These are phyloP conservation scores for Harpegnathos saltator DNA, from an alignment of 1,140 invertebrate genomes.

Conservation along the genomic window DNA sequence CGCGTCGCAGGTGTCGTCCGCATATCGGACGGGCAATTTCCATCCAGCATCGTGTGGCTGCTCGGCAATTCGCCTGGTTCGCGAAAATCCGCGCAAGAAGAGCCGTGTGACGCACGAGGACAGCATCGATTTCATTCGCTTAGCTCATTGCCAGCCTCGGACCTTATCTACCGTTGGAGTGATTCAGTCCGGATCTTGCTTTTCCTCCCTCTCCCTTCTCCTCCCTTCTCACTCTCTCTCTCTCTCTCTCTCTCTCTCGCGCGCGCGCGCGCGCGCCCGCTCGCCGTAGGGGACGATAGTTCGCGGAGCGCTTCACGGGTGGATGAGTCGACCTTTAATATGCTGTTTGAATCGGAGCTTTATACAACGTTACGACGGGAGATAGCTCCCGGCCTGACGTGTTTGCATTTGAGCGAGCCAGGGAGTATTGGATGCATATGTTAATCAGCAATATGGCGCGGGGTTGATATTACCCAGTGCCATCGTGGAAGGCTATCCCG, in stretches of 20 bases:
- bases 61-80: no score
- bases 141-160: constrained; percentile 22
- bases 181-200: constrained; percentile 66
- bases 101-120: neutral
- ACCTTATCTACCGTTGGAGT: no score
- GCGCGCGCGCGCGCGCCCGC: constrained; percentile 23
- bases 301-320: constrained; percentile 75
- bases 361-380: constrained; percentile 80
- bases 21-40: no score
- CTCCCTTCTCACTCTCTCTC: neutral
- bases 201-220: constrained; percentile 4
- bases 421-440: constrained; percentile 84
- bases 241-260: neutral
- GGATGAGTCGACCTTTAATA: constrained; percentile 83
- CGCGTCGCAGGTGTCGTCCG: no score
- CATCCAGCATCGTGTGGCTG: no score
- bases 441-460: constrained; percentile 84
- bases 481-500: constrained; percentile 68
- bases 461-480: constrained; percentile 81
- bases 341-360: constrained; percentile 83
- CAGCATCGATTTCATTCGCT: constrained; percentile 56
- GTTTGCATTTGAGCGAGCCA: constrained; percentile 82
- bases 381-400: constrained; percentile 81
- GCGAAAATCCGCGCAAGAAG: constrained; percentile 21
- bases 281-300: constrained; percentile 78